Evolutionary conservation across 2,888 invertebrate species (phyloP).

Genomic region (Pyrocoelia pectoralis): DNA sequence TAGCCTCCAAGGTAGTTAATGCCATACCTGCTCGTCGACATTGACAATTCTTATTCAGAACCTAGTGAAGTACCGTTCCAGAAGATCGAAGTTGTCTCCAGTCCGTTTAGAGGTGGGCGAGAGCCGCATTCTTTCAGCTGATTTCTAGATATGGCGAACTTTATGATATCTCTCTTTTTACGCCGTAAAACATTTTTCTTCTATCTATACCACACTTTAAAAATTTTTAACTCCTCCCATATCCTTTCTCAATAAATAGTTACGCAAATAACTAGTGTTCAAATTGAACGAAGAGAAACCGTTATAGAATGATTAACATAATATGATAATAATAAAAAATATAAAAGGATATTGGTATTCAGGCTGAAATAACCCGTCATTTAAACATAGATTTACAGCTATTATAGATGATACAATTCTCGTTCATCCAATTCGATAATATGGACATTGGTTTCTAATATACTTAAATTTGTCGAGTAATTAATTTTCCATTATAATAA

Average conservation of each 20-base stretch:
- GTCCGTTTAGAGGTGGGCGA: slow-evolving; percentile 46
- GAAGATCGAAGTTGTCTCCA: slow-evolving; percentile 44
- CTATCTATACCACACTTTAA: slow-evolving; percentile 3
- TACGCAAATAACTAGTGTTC: slow-evolving; percentile 9
- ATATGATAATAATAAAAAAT: slow-evolving; percentile 16
- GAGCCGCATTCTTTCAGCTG: slow-evolving; percentile 42
- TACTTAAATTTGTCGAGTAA: background rate
- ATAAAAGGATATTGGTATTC: slow-evolving; percentile 8
- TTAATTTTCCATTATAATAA: background rate
- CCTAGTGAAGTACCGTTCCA: slow-evolving; percentile 48
- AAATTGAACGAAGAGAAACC: slow-evolving; percentile 5
- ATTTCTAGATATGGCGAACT: slow-evolving; percentile 27
- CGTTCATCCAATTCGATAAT: background rate
- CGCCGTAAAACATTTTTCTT: background rate
- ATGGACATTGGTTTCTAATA: slow-evolving; percentile 8
- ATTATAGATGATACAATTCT: background rate
- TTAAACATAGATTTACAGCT: slow-evolving; percentile 9
- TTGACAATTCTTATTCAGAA: slow-evolving; percentile 46
- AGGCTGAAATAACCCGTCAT: slow-evolving; percentile 6
- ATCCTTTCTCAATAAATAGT: slow-evolving; percentile 3
- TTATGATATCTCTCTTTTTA: slow-evolving; percentile 9
- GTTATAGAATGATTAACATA: slow-evolving; percentile 14
- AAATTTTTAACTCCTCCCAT: background rate
- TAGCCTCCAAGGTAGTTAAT: slow-evolving; percentile 37
- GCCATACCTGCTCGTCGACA: slow-evolving; percentile 42